Base-by-base conservation (phyloP, 2,113 vertebrate genomes). In the chimpanzee (Pan troglodytes) region DNA sequence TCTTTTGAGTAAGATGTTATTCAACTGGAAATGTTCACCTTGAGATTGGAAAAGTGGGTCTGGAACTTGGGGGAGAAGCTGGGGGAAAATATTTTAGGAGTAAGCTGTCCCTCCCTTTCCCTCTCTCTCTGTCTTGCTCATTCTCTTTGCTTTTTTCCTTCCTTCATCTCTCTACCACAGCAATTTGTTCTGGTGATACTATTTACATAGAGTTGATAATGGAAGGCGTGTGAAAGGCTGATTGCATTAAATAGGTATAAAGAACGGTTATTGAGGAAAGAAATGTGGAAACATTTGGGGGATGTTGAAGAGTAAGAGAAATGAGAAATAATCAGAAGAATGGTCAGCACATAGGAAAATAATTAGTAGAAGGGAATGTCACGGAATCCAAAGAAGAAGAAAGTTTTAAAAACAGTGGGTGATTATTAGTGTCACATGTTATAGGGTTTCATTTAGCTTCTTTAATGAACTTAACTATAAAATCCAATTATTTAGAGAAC, bases 251-350 rank as follows among this genome's bases (percentile, higher is more conserved):
- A 70, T 79, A 45, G 9, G 23, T 52, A 30, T 16, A 91, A 59
- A 67, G 32, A 93, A 84, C 67, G 35, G 72, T 94, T 81, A 86
- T 9, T 40, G 57, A 93, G 64, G 73, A 70, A 92, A 70, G 40
- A 80, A 89, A 59, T 8, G 40, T 76, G 12, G 48, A 87, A 93
- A 75, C 59, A 61, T 85, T 48, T 52, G n/a, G 22, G 20, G 27
- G 5, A 70, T 52, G 27, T 50, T 93, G 64, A 93, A 80, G 61
- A 95, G 45, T 88, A 52, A 76, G 64, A 92, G 70, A 83, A 97
- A 84, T 8, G 6, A 61, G 40, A 35, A 45, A 83, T 38, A 22
- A 75, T 48, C n/a, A n/a, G 79, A 90, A n/a, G 79, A 67, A 82
- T 59, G 52, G 25, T 61, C 8, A 40, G n/a, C 25, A 84, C 5